Percentiles rank a stretch among this genome's conserved stretches.
Conservation (phyloP, 2,888 invertebrate genomes). For the Nineta flava region DNA sequence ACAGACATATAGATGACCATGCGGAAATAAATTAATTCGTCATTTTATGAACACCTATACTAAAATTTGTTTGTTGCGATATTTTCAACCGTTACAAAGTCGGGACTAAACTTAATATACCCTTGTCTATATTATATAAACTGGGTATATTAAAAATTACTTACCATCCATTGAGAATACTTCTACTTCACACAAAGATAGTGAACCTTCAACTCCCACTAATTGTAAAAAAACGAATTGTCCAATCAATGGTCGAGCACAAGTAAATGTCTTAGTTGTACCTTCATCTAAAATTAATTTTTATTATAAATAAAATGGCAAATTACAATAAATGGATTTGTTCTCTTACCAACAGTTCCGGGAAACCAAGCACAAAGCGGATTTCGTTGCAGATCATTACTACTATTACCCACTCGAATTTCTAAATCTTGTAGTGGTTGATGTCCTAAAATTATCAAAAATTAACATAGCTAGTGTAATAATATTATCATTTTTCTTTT, state of each 20-base stretch:
- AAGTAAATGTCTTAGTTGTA: slow-evolving; percentile 77
- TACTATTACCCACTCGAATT: slow-evolving; percentile 83
- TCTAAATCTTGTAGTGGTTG: slow-evolving; percentile 79
- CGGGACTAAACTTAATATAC: too few species aligned
- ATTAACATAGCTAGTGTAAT: slow-evolving; percentile 8
- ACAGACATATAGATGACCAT: too few species aligned
- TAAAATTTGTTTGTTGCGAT: too few species aligned
- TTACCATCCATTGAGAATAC: slow-evolving; percentile 81
- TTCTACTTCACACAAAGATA: slow-evolving; percentile 83
- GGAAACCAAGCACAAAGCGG: slow-evolving; percentile 90
- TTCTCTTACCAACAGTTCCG: slow-evolving; percentile 66
- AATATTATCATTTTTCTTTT: background rate
- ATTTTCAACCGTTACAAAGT: too few species aligned
- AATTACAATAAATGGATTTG: slow-evolving; percentile 5
- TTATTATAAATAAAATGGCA: background rate
- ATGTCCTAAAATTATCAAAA: slow-evolving; percentile 39
- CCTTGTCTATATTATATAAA: too few species aligned
- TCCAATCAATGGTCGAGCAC: slow-evolving; percentile 69
- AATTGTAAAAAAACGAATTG: slow-evolving; percentile 80
- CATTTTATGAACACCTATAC: too few species aligned
- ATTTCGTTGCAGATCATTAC: slow-evolving; percentile 70
- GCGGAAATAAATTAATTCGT: too few species aligned
- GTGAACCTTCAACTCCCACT: slow-evolving; percentile 77
- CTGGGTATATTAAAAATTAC: slow-evolving; percentile 10
- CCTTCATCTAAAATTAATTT: slow-evolving; percentile 54